Evolutionary conservation across 1,140 invertebrate genomes (phyloP).

Genomic region (Trinorchestia longiramus): DNA sequence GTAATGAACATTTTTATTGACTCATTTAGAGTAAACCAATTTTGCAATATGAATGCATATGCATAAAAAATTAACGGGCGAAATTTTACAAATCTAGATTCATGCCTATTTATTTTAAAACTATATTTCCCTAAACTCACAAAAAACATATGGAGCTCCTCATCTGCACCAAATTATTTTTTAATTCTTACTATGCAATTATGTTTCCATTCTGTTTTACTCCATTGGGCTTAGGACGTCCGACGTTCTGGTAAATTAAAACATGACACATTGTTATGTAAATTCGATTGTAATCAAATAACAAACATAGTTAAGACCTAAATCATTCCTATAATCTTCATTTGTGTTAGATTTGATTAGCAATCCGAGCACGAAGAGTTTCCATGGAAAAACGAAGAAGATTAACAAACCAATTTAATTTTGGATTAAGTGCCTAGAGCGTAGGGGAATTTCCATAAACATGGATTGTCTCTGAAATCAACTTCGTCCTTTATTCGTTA

Average conservation of each 20-base stretch:
- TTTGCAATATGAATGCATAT: too few species aligned
- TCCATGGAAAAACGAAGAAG: neutral
- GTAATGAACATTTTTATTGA: too few species aligned
- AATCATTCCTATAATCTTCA: neutral
- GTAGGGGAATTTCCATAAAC: neutral
- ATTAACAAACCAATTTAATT: neutral
- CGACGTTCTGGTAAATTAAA: neutral
- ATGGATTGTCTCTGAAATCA: neutral
- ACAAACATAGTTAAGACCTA: neutral
- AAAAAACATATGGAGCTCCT: too few species aligned
- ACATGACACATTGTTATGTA: neutral
- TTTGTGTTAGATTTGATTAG: neutral
- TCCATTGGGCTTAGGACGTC: too few species aligned
- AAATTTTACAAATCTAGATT: too few species aligned
- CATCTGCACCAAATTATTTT: too few species aligned
- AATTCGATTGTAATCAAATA: neutral
- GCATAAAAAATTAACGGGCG: too few species aligned
- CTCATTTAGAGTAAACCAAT: too few species aligned
- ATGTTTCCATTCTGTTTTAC: too few species aligned
- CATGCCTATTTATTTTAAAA: too few species aligned
- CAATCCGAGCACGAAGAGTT: neutral
- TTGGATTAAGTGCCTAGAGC: neutral
- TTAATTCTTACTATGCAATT: too few species aligned
- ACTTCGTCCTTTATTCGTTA: neutral
- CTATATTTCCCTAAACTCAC: too few species aligned